Evolutionary conservation across 2,113 vertebrate species (phyloP).

Genomic region (Eptesicus fuscus): DNA sequence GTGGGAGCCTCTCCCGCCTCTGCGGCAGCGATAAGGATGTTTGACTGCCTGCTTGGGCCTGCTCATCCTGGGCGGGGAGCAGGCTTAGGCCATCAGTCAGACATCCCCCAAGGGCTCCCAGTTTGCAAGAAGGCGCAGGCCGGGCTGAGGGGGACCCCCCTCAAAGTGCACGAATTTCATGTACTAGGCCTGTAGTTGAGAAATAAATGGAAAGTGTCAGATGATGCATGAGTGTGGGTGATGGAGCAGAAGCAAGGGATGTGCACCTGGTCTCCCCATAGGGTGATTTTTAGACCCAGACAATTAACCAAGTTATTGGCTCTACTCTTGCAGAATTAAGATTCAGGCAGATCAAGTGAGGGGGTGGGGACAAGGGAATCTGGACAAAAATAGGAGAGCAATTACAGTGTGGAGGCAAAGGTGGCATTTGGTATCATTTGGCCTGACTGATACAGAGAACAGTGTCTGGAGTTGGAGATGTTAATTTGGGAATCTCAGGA

Average conservation of each 20-base stretch:
- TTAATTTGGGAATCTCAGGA: not conserved
- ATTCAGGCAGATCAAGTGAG: not conserved
- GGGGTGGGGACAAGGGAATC: too few species aligned
- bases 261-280: not conserved
- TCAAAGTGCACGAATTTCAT: too few species aligned
- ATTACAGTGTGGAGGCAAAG: not conserved
- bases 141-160: too few species aligned
- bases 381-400: not conserved
- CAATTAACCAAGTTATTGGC: not conserved
- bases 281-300: not conserved
- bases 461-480: not conserved
- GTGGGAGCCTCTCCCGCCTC: too few species aligned
- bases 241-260: not conserved
- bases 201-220: constrained; percentile 49
- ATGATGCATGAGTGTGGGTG: not conserved
- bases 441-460: not conserved
- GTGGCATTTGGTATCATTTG: constrained; percentile 55
- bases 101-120: too few species aligned
- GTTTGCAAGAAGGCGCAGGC: too few species aligned
- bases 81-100: too few species aligned
- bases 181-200: not conserved
- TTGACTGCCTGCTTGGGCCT: too few species aligned
- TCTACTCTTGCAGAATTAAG: not conserved
- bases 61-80: too few species aligned
- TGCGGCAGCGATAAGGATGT: too few species aligned